Base-by-base conservation (phyloP, 2,113 vertebrate genomes). In the Bubo bubo region DNA sequence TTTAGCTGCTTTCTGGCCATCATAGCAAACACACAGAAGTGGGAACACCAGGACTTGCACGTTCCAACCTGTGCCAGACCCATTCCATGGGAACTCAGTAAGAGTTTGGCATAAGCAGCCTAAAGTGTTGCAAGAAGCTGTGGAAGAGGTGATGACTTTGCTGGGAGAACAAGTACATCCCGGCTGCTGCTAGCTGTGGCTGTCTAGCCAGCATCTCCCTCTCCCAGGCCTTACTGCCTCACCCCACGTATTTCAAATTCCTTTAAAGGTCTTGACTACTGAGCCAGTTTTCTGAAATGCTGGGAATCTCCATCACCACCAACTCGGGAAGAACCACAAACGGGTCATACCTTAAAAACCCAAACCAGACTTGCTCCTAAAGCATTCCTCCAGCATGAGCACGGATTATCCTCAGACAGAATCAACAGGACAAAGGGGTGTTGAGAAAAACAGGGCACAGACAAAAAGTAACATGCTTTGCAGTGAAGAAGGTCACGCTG, bases 281-380 rank as follows among this genome's bases (percentile, higher is more conserved):
- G 23, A 83, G 88, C 43, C 86, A 43, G 34, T 14, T 52, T 41
- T 49, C 56, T 24, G 23, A 16, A 30, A 23, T 74, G 83, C 83
- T 55, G 81, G 53, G 82, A 94, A 95, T 77, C 85, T 88, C 79
- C 90, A 80, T 53, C 79, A 77, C 34, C 37, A 73, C 55, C 39
- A 2, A 39, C 60, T 52, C 84, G 60, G 62, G n/a, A 74, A 50
- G 86, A 88, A 43, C 67, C 72, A 77, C 82, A 49, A 79, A 50
- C 0, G 1, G n/a, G 56, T 60, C 62, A 50, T 2, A 67, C 9
- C 71, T 88, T 22, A 35, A 58, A 88, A 85, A 6, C 32, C 52
- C 71, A 35, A 52, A 21, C 8, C 80, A 74, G 80, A 6, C 37
- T 20, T 1, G 19, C 32, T 92, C 60, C 68, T 22, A 13, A 64